These are phyloP conservation scores for Heliothis virescens DNA, from an alignment of 1,140 invertebrate genomes.

Conservation along the genomic window DNA sequence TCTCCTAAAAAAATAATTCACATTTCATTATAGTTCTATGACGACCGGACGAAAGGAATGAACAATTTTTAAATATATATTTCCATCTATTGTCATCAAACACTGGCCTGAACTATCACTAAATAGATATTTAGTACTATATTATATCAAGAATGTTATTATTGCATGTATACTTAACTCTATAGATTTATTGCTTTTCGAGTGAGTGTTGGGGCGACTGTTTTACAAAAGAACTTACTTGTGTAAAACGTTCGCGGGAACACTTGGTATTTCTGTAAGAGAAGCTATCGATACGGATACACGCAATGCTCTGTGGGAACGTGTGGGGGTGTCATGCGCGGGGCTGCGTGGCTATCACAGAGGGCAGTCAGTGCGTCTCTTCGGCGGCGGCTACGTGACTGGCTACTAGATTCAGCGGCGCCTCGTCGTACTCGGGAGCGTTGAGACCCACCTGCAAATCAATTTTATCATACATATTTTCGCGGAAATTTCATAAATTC, in stretches of 20 bases:
- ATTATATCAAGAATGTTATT: slow-evolving; percentile 49
- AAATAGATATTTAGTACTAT: slow-evolving; percentile 48
- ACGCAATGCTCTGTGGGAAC: neutral
- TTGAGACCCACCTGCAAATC: slow-evolving; percentile 69
- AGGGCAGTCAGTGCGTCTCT: slow-evolving; percentile 80
- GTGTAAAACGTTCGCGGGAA: slow-evolving; percentile 49
- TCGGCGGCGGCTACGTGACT: slow-evolving; percentile 82
- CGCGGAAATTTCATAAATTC: too few species aligned
- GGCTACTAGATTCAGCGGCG: slow-evolving; percentile 82
- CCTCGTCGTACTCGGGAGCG: slow-evolving; percentile 83
- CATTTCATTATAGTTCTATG: slow-evolving; percentile 24
- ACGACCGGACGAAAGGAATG: slow-evolving; percentile 35
- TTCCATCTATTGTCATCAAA: slow-evolving; percentile 52
- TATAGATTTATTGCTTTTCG: slow-evolving; percentile 40
- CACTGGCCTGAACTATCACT: slow-evolving; percentile 52
- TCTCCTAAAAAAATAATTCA: slow-evolving; percentile 47
- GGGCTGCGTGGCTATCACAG: slow-evolving; percentile 45
- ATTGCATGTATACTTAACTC: slow-evolving; percentile 44
- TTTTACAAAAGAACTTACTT: slow-evolving; percentile 48
- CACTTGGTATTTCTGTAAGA: slow-evolving; percentile 22
- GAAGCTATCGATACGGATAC: slow-evolving; percentile 15
- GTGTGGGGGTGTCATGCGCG: slow-evolving; percentile 1
- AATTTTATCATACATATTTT: slow-evolving; percentile 9
- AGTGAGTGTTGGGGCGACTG: slow-evolving; percentile 44
- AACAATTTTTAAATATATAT: slow-evolving; percentile 38